Base-by-base conservation (phyloP, 2,888 invertebrate genomes). In the Thera obeliscata region DNA sequence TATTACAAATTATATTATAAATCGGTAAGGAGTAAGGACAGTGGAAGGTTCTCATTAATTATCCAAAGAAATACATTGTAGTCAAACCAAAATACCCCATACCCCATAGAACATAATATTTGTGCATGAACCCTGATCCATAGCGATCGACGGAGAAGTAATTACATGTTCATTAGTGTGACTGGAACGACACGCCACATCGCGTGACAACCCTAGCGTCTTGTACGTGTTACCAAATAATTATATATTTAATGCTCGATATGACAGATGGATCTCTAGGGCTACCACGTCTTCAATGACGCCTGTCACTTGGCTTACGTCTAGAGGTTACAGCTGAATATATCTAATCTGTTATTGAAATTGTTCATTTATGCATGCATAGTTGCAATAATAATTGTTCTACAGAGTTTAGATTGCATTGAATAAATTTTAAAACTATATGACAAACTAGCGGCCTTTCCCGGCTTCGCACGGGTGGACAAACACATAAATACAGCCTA, bases 131-230 rank as follows among this genome's bases (percentile, higher is more conserved):
- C 82, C 83, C 81, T 82, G 76, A 78, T 77, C 76, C 71, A 72
- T 75, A 79, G 81, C 82, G 86, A 87, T 86, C 76, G 78, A 76
- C 79, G 76, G 80, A 84, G 82, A 83, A 84, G 86, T 89, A 90
- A 90, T 90, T 89, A 91, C 87, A 84, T 86, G 87, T 88, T 89
- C 88, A 90, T 90, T 90, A 89, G 82, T 82, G 85, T 79, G 82
- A 81, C 82, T 77, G 78, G 78, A 81, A 79, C 80, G 83, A 78
- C 90, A 90, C 89, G 91, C 87, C 76, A 90, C 83, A 81, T 90
- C 83, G 90, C 90, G 89, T 91, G 90, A 81, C 84, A 78, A 72
- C 73, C 73, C 67, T 74, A 75, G 76, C 69, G 74, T 75, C 77
- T 68, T 76, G 77, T 79, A 82, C 80, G 81, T 82, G 83, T 81